Conservation (phyloP, 2,888 invertebrate species). For the Andrena chrysosceles region DNA sequence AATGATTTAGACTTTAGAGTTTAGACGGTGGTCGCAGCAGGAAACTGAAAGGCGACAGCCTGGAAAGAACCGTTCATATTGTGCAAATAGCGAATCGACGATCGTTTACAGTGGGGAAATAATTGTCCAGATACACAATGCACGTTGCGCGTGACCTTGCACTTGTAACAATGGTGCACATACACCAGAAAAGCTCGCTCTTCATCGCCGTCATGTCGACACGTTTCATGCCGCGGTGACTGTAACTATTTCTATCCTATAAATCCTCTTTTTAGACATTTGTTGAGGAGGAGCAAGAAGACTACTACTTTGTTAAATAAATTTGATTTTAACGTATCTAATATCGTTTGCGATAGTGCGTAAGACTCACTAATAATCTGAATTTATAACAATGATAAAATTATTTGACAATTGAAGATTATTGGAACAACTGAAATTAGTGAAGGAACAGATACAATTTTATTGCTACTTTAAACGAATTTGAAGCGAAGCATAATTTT, state of each 20-base stretch:
- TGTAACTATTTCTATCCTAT: not conserved
- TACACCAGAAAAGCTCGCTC: slow-evolving; percentile 20
- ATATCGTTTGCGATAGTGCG: too few relatives aligned
- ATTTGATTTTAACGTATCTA: not conserved
- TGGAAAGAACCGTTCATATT: slow-evolving; percentile 52
- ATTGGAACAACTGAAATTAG: too few relatives aligned
- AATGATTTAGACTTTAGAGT: slow-evolving; percentile 11
- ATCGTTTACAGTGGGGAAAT: slow-evolving; percentile 61
- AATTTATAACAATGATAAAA: not conserved
- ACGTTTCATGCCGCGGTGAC: slow-evolving; percentile 18
- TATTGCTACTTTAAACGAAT: too few relatives aligned
- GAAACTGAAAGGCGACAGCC: slow-evolving; percentile 42
- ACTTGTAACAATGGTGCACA: slow-evolving; percentile 67
- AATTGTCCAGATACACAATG: slow-evolving; percentile 62
- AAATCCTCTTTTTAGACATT: slow-evolving; percentile 10
- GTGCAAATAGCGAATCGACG: slow-evolving; percentile 59
- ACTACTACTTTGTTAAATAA: not conserved
- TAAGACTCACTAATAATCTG: not conserved
- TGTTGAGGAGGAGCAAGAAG: not conserved
- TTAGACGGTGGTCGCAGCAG: slow-evolving; percentile 5
- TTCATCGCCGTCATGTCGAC: slow-evolving; percentile 22
- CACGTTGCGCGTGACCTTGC: slow-evolving; percentile 70
- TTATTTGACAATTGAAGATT: too few relatives aligned
- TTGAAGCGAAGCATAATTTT: too few relatives aligned
- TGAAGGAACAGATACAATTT: too few relatives aligned